Evolutionary conservation across 2,888 invertebrate genomes (phyloP).

Genomic region (Epirrita christyi): DNA sequence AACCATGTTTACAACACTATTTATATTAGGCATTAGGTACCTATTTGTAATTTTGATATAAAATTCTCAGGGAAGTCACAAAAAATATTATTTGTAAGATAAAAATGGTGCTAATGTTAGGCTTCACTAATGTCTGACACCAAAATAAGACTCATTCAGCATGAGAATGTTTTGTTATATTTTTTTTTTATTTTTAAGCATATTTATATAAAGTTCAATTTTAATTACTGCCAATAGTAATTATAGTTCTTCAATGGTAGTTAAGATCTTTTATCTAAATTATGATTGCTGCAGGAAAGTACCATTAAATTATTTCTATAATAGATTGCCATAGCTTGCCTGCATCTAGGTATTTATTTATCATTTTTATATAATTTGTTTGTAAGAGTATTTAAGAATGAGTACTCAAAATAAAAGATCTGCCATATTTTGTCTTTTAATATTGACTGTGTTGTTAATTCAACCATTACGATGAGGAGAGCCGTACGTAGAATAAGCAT

Average conservation of each 20-base stretch:
- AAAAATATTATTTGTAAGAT: slow-evolving; percentile 81
- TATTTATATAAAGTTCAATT: slow-evolving; percentile 79
- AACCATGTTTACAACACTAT: slow-evolving; percentile 75
- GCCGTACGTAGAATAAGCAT: slow-evolving; percentile 79
- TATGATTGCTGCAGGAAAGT: slow-evolving; percentile 79
- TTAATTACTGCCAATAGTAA: slow-evolving; percentile 82
- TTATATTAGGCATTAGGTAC: slow-evolving; percentile 81
- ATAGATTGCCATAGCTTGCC: slow-evolving; percentile 83
- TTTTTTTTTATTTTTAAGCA: slow-evolving; percentile 81
- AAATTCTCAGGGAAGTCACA: slow-evolving; percentile 83
- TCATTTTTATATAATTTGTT: slow-evolving; percentile 72
- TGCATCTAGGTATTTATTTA: slow-evolving; percentile 79
- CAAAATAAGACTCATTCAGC: slow-evolving; percentile 81
- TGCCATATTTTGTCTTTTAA: slow-evolving; percentile 83
- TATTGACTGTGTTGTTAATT: slow-evolving; percentile 78
- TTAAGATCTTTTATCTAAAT: slow-evolving; percentile 64
- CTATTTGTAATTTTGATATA: slow-evolving; percentile 82
- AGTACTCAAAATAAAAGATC: slow-evolving; percentile 83
- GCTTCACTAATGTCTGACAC: slow-evolving; percentile 83
- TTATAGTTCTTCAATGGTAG: slow-evolving; percentile 69
- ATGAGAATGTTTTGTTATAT: slow-evolving; percentile 81
- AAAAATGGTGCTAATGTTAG: slow-evolving; percentile 83
- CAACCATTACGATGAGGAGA: slow-evolving; percentile 70
- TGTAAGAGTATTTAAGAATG: slow-evolving; percentile 76
- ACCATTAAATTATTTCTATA: slow-evolving; percentile 77